Conservation (phyloP, 2,888 invertebrate genomes). For the Noctua fimbriata region DNA sequence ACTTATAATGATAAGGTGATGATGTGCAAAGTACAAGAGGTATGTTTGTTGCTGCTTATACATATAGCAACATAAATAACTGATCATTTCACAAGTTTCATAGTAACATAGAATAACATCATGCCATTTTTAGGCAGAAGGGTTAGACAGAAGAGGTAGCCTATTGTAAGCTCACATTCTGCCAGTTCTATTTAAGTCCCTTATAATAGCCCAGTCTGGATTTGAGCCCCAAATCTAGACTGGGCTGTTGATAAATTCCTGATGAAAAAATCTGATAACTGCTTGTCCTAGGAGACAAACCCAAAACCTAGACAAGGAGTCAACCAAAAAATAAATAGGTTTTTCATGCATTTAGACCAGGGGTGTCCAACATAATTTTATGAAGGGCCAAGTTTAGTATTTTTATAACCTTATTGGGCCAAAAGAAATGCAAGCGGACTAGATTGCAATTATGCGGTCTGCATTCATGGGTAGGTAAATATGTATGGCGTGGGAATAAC, state of each 20-base stretch:
- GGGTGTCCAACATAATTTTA: too few species aligned
- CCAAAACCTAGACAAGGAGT: too few species aligned
- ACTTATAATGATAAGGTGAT: conserved; percentile 3
- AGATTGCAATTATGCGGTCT: too few species aligned
- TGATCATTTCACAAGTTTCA: background rate
- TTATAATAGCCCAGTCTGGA: background rate
- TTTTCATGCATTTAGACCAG: too few species aligned
- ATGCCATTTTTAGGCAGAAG: background rate
- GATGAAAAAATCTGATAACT: background rate
- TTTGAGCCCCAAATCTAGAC: background rate
- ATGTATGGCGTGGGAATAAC: too few species aligned
- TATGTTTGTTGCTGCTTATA: background rate
- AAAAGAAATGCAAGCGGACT: too few species aligned
- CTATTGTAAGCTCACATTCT: background rate
- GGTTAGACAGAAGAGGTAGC: background rate
- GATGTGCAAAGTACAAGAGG: conserved; percentile 3
- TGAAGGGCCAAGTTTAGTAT: too few species aligned
- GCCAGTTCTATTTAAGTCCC: background rate
- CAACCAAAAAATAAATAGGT: too few species aligned
- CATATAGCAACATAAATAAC: background rate
- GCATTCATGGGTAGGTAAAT: too few species aligned
- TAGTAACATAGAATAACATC: background rate
- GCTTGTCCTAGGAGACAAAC: too few species aligned
- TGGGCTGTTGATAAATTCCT: background rate
- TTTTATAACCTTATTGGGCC: too few species aligned